A percentile compares a stretch with the other conserved stretches of the same genome.
Evolutionary conservation across 2,113 vertebrate genomes (phyloP).

Genomic region (Willisornis vidua): DNA sequence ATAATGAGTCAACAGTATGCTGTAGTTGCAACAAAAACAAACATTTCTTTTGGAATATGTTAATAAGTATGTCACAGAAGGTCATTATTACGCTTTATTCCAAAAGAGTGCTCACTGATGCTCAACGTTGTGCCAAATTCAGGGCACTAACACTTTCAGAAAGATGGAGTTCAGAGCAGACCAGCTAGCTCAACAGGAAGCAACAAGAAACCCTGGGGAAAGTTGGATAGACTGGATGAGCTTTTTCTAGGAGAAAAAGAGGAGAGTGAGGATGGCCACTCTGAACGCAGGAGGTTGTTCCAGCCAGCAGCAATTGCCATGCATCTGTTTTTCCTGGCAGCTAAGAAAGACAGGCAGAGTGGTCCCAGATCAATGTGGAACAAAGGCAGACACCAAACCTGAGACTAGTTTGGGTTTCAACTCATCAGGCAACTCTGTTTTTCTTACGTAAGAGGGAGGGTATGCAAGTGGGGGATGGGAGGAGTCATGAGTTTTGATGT

Average conservation of each 20-base stretch:
- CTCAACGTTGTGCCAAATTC: not conserved
- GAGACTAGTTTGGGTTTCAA: not conserved
- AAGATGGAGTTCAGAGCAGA: not conserved
- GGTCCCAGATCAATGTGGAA: not conserved
- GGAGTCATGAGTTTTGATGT: conserved; percentile 33
- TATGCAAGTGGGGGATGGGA: conserved; percentile 45
- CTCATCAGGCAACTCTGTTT: not conserved
- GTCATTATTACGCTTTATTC: not conserved
- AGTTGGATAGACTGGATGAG: not conserved
- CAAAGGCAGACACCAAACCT: not conserved
- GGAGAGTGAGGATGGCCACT: not conserved
- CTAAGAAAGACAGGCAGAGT: not conserved
- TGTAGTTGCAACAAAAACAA: conserved; percentile 21
- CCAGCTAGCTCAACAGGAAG: not conserved
- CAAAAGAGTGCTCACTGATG: not conserved
- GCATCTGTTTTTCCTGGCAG: not conserved
- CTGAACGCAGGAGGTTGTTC: accelerated
- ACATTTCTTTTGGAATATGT: not conserved
- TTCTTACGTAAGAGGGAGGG: not conserved
- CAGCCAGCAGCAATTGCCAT: not conserved
- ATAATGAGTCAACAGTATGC: not conserved
- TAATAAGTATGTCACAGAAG: not conserved
- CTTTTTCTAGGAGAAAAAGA: not conserved
- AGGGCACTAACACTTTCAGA: not conserved
- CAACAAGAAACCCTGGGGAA: not conserved